Conservation (phyloP, 2,888 invertebrate genomes). For the Priocnemis perturbator region DNA sequence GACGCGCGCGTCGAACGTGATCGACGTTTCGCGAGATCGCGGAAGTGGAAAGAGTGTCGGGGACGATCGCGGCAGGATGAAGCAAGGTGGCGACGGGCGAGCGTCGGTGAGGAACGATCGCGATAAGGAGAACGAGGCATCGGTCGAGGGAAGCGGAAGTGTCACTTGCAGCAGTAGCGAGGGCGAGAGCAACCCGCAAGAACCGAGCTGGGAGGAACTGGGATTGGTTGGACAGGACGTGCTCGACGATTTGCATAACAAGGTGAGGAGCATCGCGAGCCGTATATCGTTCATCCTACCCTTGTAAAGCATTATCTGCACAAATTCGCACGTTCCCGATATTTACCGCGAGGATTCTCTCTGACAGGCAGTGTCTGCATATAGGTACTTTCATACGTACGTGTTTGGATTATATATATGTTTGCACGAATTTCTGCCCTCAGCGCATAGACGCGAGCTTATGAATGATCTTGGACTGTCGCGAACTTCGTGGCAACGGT, state of each 20-base stretch:
- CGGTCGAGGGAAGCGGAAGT: slow-evolving; percentile 35
- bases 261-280: slow-evolving; percentile 76
- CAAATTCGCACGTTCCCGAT: neutral
- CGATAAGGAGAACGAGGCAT: slow-evolving; percentile 25
- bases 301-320: neutral
- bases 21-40: no score
- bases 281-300: neutral
- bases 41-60: no score
- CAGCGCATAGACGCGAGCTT: no score
- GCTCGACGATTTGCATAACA: slow-evolving; percentile 82
- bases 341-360: no score
- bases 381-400: no score
- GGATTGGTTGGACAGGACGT: slow-evolving; percentile 80
- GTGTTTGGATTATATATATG: no score
- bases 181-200: slow-evolving; percentile 49
- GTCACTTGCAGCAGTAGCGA: slow-evolving; percentile 44
- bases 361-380: no score
- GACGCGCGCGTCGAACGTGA: neutral
- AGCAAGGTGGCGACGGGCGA: slow-evolving; percentile 28
- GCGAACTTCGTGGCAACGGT: no score
- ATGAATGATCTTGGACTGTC: no score
- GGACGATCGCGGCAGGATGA: no score
- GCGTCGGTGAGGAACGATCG: slow-evolving; percentile 32
- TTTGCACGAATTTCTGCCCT: no score
- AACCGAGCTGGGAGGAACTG: slow-evolving; percentile 79